Conservation (phyloP, 2,888 invertebrate species). For the Chrysolina americana region DNA sequence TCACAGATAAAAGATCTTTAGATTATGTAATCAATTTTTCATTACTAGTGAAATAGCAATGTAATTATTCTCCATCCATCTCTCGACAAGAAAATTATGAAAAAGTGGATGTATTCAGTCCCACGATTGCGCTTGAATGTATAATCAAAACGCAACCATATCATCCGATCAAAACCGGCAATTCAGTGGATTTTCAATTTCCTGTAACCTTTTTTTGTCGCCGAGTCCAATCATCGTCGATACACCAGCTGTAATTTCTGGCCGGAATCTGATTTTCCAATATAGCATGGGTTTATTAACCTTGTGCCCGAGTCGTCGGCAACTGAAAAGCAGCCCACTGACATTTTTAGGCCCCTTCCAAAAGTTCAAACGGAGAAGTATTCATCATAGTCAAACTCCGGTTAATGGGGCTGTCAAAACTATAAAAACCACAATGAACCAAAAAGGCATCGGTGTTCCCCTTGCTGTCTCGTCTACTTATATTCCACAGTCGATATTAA, state of each 20-base stretch:
- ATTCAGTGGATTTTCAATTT: not conserved
- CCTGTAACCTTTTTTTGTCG: not conserved
- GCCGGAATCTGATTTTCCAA: not conserved
- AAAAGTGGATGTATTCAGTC: not conserved
- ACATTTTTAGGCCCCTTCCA: not conserved
- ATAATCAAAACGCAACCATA: not conserved
- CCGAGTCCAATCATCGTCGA: not conserved
- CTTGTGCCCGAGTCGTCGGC: not conserved
- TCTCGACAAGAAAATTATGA: no score
- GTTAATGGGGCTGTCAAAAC: constrained; percentile 13
- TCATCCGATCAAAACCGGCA: not conserved
- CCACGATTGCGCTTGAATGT: not conserved
- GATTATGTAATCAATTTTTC: no score
- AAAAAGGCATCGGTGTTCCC: not conserved
- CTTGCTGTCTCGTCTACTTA: not conserved
- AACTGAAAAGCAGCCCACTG: not conserved
- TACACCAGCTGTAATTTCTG: not conserved
- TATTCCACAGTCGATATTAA: constrained; percentile 9
- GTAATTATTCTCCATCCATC: no score
- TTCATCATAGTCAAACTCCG: constrained; percentile 16
- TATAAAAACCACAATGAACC: constrained; percentile 2
- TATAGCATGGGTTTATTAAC: not conserved
- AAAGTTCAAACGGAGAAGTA: constrained; percentile 18
- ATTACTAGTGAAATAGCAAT: no score
- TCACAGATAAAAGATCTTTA: no score